phyloP scores from a whole-genome alignment of 2,888 invertebrate genomes.

The Drosophila mimica region DNA sequence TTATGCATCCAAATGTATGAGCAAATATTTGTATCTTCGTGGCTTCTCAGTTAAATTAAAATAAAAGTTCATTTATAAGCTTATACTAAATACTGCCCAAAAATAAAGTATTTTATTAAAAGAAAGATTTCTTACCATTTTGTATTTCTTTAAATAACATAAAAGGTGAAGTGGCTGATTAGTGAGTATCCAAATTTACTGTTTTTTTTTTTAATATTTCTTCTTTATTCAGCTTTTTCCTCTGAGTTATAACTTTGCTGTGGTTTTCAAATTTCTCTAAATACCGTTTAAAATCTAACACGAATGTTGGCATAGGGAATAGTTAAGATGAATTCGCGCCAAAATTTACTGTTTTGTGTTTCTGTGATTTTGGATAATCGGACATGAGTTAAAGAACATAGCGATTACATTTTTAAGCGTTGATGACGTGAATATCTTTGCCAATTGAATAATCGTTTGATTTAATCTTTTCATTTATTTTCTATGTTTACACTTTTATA shows the following conservation, averaged over 20 bases:
- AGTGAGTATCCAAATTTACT: neutral
- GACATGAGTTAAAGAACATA: neutral
- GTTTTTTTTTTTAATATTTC: neutral
- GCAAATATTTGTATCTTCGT: constrained; percentile 2
- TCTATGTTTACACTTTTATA: neutral
- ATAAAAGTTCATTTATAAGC: constrained; percentile 3
- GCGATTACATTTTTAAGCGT: neutral
- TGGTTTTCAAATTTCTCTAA: neutral
- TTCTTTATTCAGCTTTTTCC: neutral
- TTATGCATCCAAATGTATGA: neutral
- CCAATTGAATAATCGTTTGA: neutral
- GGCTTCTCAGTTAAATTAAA: neutral
- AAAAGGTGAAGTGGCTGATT: too few species aligned
- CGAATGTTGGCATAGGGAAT: neutral
- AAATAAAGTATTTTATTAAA: constrained; percentile 36
- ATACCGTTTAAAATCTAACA: neutral
- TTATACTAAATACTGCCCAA: constrained; percentile 11
- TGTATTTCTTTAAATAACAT: constrained; percentile 1
- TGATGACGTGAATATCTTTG: neutral
- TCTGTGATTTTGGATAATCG: neutral
- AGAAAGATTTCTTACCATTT: constrained; percentile 2
- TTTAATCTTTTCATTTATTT: neutral
- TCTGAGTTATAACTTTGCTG: neutral
- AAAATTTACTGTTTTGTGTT: neutral
- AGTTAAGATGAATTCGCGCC: neutral